Evolutionary conservation across 2,888 invertebrate genomes (phyloP).

Genomic region (Belgica antarctica): DNA sequence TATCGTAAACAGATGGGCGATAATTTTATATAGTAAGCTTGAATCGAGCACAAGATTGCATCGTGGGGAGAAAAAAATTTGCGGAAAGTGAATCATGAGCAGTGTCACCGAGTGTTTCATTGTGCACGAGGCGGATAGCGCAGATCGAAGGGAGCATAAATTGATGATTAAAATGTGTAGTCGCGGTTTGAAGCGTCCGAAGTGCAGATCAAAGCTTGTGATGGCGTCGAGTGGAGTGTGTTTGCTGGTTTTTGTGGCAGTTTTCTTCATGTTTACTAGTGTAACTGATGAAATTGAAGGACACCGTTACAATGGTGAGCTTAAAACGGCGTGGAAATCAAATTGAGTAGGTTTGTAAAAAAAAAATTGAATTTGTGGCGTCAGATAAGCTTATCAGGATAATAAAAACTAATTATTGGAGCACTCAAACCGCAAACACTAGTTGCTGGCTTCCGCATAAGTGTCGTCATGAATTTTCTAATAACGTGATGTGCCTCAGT

Average conservation of each 20-base stretch:
- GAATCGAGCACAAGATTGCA: too few relatives aligned
- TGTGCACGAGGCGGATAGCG: neutral
- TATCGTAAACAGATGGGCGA: too few relatives aligned
- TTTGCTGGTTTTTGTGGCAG: neutral
- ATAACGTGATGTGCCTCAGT: too few relatives aligned
- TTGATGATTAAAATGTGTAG: constrained; percentile 2
- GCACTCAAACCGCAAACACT: too few relatives aligned
- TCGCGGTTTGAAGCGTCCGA: neutral
- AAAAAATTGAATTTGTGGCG: too few relatives aligned
- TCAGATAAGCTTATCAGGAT: too few relatives aligned
- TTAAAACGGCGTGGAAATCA: too few relatives aligned
- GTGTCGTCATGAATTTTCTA: too few relatives aligned
- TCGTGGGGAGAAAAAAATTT: neutral
- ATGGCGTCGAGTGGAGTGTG: neutral
- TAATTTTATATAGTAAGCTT: too few relatives aligned
- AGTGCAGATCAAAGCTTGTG: neutral
- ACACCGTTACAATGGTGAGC: neutral
- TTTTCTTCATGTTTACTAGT: neutral
- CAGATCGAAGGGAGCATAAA: neutral
- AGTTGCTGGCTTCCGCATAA: too few relatives aligned
- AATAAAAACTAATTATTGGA: too few relatives aligned
- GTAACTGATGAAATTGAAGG: neutral
- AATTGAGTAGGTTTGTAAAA: too few relatives aligned
- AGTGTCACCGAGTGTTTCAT: neutral
- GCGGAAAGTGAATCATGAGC: neutral